Evolutionary conservation across 2,888 invertebrate genomes (phyloP), one percentile per base, ranked within the genome.

Genomic region (Megastigmus dorsalis): DNA sequence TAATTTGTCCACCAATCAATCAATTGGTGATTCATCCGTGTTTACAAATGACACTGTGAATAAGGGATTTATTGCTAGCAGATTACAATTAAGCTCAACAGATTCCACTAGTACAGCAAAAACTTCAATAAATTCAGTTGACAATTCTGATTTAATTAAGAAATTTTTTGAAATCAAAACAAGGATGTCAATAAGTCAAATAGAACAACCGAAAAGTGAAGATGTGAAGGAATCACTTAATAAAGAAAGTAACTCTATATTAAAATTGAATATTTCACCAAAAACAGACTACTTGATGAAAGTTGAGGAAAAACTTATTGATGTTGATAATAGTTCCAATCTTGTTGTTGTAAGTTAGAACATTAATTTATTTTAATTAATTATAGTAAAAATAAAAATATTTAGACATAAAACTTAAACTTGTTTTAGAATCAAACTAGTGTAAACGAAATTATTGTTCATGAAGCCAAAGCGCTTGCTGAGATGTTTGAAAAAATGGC

Each of bases 401-500:
- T 3, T 15, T 52, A n/a, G n/a, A n/a, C 4, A 18, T 18, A 45
- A 4, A 45, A 20, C 36, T 54, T 20, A 13, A 57, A 30, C 36
- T 36, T 36, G 20, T 76, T 52, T 28, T 69, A 77, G 15, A 71
- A 84, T 80, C 77, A 80, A 33, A 74, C 67, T 33, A 73, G 30
- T 55, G 10, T 78, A 9, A 71, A 82, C 65, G 77, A 79, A 30
- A 81, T 80, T 2, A 84, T 85, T 78, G 66, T 79, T 10, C 71
- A 77, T 13, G 85, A 86, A 77, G 86, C 85, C 2, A 84, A 79
- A 72, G 52, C 48, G 60, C 78, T 86, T 63, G 83, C 86, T 5
- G 81, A 75, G 75, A 82, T 80, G 26, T 85, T 86, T 68, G 82
- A 84, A 60, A 83, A 85, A 66, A 75, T 84, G 41, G 82, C 84